Percentiles rank a stretch among this genome's conserved stretches.
These are phyloP conservation scores for Caenorhabditis wallacei DNA, from an alignment of 2,888 invertebrate species.

Conservation along the genomic window DNA sequence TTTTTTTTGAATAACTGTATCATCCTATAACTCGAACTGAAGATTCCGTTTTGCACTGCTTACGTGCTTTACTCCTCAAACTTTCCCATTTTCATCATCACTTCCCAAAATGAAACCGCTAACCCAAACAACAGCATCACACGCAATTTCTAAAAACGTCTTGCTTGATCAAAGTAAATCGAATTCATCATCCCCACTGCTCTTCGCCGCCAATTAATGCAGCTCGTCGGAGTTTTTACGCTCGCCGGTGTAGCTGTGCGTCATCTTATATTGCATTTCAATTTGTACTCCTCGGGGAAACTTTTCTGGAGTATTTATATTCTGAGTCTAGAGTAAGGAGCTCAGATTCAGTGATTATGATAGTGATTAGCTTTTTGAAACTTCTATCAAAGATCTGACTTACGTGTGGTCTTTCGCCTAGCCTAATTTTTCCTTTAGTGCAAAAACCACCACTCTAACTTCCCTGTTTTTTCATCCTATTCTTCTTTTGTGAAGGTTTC, in stretches of 20 bases:
- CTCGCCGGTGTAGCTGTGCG: conserved; percentile 10
- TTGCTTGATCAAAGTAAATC: conserved; percentile 49
- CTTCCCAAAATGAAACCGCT: neutral
- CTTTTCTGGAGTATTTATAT: neutral
- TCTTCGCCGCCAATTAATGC: conserved; percentile 32
- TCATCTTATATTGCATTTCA: conserved; percentile 34
- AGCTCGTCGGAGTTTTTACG: conserved; percentile 30
- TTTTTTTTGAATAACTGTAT: too few relatives aligned
- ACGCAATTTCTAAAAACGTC: conserved; percentile 16
- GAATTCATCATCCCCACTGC: conserved; percentile 26
- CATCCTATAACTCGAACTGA: too few relatives aligned
- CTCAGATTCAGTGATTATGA: neutral
- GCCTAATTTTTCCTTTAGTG: neutral
- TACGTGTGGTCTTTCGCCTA: conserved; percentile 5
- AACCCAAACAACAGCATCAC: conserved; percentile 35
- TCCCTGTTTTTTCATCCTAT: neutral
- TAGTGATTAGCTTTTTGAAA: neutral
- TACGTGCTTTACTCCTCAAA: conserved; percentile 23
- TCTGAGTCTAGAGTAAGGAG: neutral
- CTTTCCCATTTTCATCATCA: conserved; percentile 27
- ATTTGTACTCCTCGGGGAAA: conserved; percentile 23
- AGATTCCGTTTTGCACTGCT: conserved; percentile 23
- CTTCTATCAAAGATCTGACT: neutral
- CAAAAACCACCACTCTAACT: conserved; percentile 21
- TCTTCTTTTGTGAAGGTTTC: neutral